phyloP scores from a whole-genome alignment of 2,888 invertebrate species.

The Encarsia formosa region DNA sequence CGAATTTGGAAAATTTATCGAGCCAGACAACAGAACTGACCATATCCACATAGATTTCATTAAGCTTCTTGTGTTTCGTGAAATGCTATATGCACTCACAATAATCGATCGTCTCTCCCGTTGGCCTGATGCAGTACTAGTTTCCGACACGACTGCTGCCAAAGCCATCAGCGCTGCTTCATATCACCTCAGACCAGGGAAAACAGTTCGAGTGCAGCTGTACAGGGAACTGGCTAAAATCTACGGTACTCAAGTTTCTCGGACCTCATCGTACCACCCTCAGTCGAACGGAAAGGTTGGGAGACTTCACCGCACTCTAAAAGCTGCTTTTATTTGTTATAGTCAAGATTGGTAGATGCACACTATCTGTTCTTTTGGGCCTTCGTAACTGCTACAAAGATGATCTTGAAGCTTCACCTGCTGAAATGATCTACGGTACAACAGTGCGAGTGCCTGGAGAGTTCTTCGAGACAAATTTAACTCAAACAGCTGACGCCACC shows the following conservation, averaged over 20 bases:
- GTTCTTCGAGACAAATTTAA: not conserved
- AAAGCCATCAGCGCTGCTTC: slow-evolving; percentile 31
- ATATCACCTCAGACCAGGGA: slow-evolving; percentile 38
- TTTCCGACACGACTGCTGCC: slow-evolving; percentile 34
- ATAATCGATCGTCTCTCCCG: slow-evolving; percentile 35
- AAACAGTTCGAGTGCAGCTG: slow-evolving; percentile 33
- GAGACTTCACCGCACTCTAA: slow-evolving; percentile 36
- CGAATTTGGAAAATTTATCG: slow-evolving; percentile 1
- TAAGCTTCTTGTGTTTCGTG: slow-evolving; percentile 25
- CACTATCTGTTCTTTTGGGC: slow-evolving; percentile 32
- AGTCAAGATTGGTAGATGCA: slow-evolving; percentile 25
- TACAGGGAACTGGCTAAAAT: slow-evolving; percentile 27
- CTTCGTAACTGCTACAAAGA: slow-evolving; percentile 33
- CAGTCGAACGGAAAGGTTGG: slow-evolving; percentile 35
- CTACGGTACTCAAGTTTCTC: slow-evolving; percentile 21
- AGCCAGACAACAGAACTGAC: too few relatives aligned
- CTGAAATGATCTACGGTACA: slow-evolving; percentile 34
- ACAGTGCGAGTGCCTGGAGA: slow-evolving; percentile 1
- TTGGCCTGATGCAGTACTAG: slow-evolving; percentile 38
- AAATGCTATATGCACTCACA: slow-evolving; percentile 37
- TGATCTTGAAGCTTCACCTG: slow-evolving; percentile 34
- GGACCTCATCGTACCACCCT: slow-evolving; percentile 31
- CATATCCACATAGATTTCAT: slow-evolving; percentile 28
- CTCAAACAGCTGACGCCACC: too few relatives aligned
- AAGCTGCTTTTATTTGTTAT: slow-evolving; percentile 27